These are phyloP conservation scores for Melikaiella ostensackeni DNA, from an alignment of 2,888 invertebrate species.

Conservation along the genomic window DNA sequence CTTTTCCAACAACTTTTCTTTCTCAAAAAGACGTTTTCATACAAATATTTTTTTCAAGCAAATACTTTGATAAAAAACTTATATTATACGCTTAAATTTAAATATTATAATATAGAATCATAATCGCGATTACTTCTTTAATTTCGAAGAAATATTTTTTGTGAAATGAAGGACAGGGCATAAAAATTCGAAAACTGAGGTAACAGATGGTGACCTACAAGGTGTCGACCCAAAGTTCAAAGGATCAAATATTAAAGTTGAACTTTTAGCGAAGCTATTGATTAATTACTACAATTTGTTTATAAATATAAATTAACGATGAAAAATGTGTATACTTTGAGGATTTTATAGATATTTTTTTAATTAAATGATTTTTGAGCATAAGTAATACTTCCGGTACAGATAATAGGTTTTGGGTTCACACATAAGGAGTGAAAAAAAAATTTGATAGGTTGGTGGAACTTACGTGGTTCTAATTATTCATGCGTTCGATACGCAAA, in stretches of 20 bases:
- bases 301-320: neutral
- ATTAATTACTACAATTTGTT: neutral
- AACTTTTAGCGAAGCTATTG: neutral
- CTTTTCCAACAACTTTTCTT: neutral
- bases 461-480: conserved; percentile 54
- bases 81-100: neutral
- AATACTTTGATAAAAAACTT: neutral
- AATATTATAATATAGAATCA: too few relatives aligned
- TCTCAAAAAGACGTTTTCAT: neutral
- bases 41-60: neutral
- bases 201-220: conserved; percentile 44
- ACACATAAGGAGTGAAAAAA: conserved; percentile 16
- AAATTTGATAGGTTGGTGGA: conserved; percentile 13
- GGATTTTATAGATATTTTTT: neutral
- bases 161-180: neutral
- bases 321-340: neutral
- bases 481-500: conserved; percentile 50
- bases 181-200: neutral
- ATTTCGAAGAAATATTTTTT: neutral
- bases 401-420: neutral
- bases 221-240: conserved; percentile 36
- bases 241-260: neutral
- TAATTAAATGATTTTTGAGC: neutral
- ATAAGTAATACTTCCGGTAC: neutral
- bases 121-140: too few relatives aligned